phyloP scores from a whole-genome alignment of 2,888 invertebrate genomes.

The Isoperla grammatica region DNA sequence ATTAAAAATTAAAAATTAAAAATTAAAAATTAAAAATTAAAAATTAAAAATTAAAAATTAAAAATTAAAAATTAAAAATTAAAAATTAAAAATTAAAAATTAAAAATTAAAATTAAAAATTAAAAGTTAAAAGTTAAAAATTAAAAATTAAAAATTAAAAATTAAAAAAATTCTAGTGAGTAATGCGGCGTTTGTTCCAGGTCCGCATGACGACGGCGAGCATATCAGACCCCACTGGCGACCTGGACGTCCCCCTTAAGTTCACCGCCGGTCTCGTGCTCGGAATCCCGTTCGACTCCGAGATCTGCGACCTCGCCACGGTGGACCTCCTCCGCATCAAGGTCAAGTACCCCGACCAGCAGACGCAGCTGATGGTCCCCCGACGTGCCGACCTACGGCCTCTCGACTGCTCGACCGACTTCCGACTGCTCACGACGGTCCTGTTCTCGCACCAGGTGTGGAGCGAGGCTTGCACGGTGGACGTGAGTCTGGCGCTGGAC shows the following conservation, averaged over 20 bases:
- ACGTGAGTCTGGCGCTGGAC: slow-evolving; percentile 76
- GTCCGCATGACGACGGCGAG: slow-evolving; percentile 74
- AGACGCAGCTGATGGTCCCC: slow-evolving; percentile 77
- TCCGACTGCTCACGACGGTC: slow-evolving; percentile 77
- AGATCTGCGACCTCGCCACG: slow-evolving; percentile 71
- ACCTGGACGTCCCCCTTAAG: slow-evolving; percentile 75
- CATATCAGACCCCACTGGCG: slow-evolving; percentile 78
- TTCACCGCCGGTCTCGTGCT: slow-evolving; percentile 90
- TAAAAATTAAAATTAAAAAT: too few species aligned
- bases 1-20: too few species aligned
- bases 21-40: too few species aligned
- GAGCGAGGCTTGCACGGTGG: slow-evolving; percentile 87
- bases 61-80: too few species aligned
- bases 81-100: too few species aligned
- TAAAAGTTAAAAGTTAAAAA: too few species aligned
- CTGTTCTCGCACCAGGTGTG: slow-evolving; percentile 87
- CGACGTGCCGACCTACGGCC: slow-evolving; percentile 69
- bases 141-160: too few species aligned
- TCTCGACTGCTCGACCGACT: slow-evolving; percentile 48
- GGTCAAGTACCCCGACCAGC: slow-evolving; percentile 85
- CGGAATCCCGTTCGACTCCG: slow-evolving; percentile 81
- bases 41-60: too few species aligned
- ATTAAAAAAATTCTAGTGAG: too few species aligned
- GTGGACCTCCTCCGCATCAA: slow-evolving; percentile 71
- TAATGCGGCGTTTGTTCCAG: too few species aligned